Base-by-base conservation (phyloP, 2,113 vertebrate genomes). In the Phyllopteryx taeniolatus region DNA sequence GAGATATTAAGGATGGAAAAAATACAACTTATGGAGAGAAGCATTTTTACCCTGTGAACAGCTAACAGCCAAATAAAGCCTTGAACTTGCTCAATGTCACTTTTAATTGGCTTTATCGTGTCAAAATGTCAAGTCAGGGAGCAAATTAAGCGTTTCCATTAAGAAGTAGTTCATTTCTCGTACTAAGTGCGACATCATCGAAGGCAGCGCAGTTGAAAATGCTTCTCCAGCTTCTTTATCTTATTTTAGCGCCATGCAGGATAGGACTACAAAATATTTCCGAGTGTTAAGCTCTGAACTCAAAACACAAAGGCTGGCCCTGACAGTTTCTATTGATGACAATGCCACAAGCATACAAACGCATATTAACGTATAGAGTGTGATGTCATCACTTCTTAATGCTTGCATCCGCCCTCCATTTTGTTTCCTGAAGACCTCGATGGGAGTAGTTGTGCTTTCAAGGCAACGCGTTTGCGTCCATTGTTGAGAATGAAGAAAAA, bases 401-500 rank as follows among this genome's bases (percentile, higher is more conserved):
- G 31, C 57, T 35, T 35, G 13, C 57, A 15, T 60, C 33, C 14
- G 59, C 59, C 59, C 33, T 61, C 57, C 59, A 15, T 61, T n/a
- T 61, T 61, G 59, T 35, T 61, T 61, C 31, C 12, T 31, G 27
- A 59, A 59, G 56, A 59, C 56, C 59, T 33, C 31, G 2, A 27
- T 59, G 56, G n/a, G 31, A 61, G 22, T 35, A 33, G 31, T 61
- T 61, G 31, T 35, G 59, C 59, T 61, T 35, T 61, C 59, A 22
- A 44, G 63, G 20, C 63, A 46, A 44, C 42, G 11, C n/a, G 20
- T 65, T 65, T 13, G 42, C 63, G n/a, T 44, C 63, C 63, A 44
- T 22, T 22, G 10, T 46, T 15, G n/a, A 65, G 20, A 14, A 42
- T 42, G 19, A 68, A 64, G 73, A 81, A 74, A 71, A 67, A 60